phyloP scores from a whole-genome alignment of 1,140 invertebrate species.

The Drosophila aff. region DNA sequence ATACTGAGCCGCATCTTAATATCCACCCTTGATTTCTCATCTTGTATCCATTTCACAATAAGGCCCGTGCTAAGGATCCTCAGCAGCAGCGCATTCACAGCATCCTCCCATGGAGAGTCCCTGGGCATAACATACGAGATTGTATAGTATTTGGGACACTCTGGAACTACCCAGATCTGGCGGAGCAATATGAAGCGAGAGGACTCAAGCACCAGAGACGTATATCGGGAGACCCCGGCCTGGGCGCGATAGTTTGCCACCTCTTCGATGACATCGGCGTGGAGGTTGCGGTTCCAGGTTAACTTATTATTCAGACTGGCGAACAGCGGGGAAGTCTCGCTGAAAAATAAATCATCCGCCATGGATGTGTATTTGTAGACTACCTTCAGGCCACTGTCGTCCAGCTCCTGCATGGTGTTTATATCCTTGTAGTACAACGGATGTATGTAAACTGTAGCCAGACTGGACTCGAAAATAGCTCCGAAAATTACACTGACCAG shows the following conservation, averaged over 20 bases:
- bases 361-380: conserved; percentile 83
- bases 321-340: conserved; percentile 74
- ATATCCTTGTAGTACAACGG: conserved; percentile 85
- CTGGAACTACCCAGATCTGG: conserved; percentile 73
- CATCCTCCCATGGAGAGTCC: conserved; percentile 73
- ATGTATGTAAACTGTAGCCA: conserved; percentile 84
- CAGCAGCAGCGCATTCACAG: conserved; percentile 70
- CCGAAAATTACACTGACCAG: conserved; percentile 84
- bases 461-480: conserved; percentile 82
- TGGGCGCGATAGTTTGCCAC: conserved; percentile 64
- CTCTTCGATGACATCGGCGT: conserved; percentile 66
- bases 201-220: conserved; percentile 68
- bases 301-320: conserved; percentile 78
- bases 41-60: conserved; percentile 75
- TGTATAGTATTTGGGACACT: conserved; percentile 82
- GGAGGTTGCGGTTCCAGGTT: conserved; percentile 57
- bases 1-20: conserved; percentile 37
- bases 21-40: conserved; percentile 50
- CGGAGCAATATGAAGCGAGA: conserved; percentile 48
- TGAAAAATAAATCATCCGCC: conserved; percentile 82
- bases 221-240: conserved; percentile 68
- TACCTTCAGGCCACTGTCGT: conserved; percentile 78
- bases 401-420: conserved; percentile 83
- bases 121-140: conserved; percentile 81
- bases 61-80: conserved; percentile 64